Percentiles rank a stretch among this genome's conserved stretches.
Evolutionary conservation across 2,888 invertebrate genomes (phyloP).

Genomic region (Ectemnius lituratus): DNA sequence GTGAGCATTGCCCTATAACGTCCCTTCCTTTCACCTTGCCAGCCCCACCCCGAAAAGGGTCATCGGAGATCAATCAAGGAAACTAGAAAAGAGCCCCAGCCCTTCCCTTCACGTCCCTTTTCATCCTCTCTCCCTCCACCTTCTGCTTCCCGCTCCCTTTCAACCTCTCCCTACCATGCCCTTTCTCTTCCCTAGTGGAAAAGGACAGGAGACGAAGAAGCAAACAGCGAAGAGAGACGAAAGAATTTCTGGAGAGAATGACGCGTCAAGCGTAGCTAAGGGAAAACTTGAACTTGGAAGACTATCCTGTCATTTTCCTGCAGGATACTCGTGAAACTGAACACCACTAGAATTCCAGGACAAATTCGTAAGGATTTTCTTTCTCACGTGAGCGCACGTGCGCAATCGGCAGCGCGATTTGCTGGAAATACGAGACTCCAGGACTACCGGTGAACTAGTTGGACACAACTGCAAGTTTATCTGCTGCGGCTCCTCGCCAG

Average conservation of each 20-base stretch:
- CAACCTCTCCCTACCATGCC: neutral
- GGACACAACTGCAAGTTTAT: neutral
- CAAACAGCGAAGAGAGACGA: too few relatives aligned
- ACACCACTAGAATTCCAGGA: too few relatives aligned
- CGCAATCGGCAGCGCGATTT: neutral
- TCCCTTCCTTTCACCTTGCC: slow-evolving; percentile 8
- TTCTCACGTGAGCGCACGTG: neutral
- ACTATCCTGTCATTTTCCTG: neutral
- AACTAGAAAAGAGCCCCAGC: neutral
- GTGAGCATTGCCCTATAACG: neutral
- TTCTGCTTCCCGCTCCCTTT: neutral
- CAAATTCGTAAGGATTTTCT: neutral
- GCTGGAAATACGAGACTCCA: neutral
- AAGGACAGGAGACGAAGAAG: neutral
- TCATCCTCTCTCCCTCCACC: too few relatives aligned
- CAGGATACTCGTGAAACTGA: too few relatives aligned
- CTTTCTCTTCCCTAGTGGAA: neutral
- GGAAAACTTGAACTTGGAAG: neutral
- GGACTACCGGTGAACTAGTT: neutral
- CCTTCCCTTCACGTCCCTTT: too few relatives aligned
- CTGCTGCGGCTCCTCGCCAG: neutral
- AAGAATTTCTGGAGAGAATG: too few relatives aligned
- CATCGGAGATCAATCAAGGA: slow-evolving; percentile 2
- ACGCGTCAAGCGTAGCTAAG: neutral
- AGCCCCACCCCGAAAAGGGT: neutral